Evolutionary conservation across 2,797 vertebrate species (phyloP).

Genomic region (Balearica regulorum): DNA sequence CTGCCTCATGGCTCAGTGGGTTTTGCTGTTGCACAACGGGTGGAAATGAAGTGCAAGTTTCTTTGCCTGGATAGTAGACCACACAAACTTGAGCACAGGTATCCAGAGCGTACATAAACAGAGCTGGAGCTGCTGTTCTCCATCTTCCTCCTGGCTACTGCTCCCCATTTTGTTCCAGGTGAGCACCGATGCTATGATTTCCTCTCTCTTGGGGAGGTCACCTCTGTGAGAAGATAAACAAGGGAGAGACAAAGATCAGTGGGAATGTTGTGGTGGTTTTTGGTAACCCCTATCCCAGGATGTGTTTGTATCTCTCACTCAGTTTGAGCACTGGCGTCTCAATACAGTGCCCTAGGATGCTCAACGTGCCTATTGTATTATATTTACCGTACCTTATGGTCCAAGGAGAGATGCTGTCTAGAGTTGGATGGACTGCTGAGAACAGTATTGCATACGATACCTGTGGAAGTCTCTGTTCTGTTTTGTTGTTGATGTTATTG

Average conservation of each 20-base stretch:
- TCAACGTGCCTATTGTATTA: accelerated
- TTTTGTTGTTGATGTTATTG: background rate
- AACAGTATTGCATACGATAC: background rate
- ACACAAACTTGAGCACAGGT: background rate
- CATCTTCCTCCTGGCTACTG: background rate
- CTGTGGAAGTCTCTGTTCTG: background rate
- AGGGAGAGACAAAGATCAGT: background rate
- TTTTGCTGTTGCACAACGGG: background rate
- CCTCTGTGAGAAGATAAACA: background rate
- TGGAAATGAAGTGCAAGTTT: background rate
- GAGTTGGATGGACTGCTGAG: background rate
- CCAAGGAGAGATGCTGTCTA: background rate
- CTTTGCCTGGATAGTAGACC: background rate
- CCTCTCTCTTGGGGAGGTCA: background rate
- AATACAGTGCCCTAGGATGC: background rate
- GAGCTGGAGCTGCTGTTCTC: background rate
- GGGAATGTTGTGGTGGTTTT: background rate
- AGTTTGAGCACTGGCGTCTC: background rate
- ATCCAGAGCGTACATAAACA: background rate
- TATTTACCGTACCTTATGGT: background rate
- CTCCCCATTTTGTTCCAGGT: background rate
- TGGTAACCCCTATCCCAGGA: background rate
- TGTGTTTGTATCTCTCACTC: background rate
- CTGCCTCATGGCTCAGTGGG: background rate
- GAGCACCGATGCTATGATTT: background rate